These are phyloP conservation scores for Eonycteris spelaea DNA, from an alignment of 2,113 vertebrate genomes.

Conservation along the genomic window DNA sequence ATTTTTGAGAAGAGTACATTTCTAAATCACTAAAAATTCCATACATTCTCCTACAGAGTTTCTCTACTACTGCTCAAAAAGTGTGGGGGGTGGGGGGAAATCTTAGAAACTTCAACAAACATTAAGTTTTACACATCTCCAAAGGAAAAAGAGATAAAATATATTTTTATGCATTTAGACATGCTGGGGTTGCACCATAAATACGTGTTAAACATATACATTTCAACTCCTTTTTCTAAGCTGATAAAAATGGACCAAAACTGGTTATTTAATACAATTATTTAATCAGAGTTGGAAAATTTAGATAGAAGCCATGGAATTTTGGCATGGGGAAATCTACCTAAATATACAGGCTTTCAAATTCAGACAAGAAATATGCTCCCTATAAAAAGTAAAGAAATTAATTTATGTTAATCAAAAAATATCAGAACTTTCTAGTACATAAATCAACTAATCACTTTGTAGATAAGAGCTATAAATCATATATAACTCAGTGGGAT, in stretches of 20 bases:
- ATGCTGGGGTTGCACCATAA: not conserved
- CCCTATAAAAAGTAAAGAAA: not conserved
- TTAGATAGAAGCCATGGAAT: not conserved
- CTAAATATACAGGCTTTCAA: not conserved
- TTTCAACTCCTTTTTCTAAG: not conserved
- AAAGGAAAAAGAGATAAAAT: slow-evolving; percentile 28
- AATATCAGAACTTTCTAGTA: slow-evolving; percentile 57
- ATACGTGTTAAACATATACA: not conserved
- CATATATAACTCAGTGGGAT: slow-evolving; percentile 7
- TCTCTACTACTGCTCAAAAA: not conserved
- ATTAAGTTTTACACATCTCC: not conserved
- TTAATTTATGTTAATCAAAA: slow-evolving; percentile 58
- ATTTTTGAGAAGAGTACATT: slow-evolving; percentile 11
- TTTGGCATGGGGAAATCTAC: not conserved
- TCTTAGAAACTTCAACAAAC: not conserved
- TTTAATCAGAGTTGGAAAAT: slow-evolving; percentile 22
- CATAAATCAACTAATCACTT: slow-evolving; percentile 64
- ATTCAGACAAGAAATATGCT: not conserved
- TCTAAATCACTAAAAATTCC: slow-evolving; percentile 34
- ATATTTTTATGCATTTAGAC: not conserved
- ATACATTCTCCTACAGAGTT: not conserved
- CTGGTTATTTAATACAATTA: not conserved
- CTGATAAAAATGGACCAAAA: not conserved
- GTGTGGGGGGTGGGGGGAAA: rapidly evolving
- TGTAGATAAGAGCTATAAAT: slow-evolving; percentile 68